phyloP scores from a whole-genome alignment of 1,140 invertebrate genomes.

The Cataglyphis hispanica region DNA sequence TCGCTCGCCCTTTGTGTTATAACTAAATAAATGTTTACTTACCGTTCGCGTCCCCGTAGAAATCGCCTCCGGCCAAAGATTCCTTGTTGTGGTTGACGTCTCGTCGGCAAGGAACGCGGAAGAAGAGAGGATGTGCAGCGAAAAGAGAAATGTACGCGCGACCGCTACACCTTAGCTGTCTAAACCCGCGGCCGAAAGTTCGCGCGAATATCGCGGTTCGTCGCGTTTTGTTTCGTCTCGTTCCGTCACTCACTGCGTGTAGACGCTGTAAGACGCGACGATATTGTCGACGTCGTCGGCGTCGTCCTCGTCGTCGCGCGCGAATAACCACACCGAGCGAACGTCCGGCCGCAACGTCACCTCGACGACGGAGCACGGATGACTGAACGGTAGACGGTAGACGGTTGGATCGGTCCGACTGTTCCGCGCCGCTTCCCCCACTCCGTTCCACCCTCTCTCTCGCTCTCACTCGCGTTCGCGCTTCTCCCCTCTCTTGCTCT shows the following conservation, averaged over 20 bases:
- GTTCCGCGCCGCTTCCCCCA: slow-evolving; percentile 5
- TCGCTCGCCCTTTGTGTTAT: background rate
- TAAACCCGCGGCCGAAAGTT: background rate
- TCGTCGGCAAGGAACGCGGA: slow-evolving; percentile 62
- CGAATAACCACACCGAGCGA: slow-evolving; percentile 66
- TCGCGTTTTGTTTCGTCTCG: slow-evolving; percentile 34
- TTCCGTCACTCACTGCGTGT: slow-evolving; percentile 26
- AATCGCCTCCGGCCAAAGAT: background rate
- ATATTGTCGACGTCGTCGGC: slow-evolving; percentile 48
- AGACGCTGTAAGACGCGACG: slow-evolving; percentile 37
- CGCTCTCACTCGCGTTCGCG: background rate
- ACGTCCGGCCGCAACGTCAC: slow-evolving; percentile 64
- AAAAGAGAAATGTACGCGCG: background rate
- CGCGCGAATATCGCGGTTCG: background rate
- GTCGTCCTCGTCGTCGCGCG: slow-evolving; percentile 51
- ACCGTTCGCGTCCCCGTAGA: slow-evolving; percentile 18
- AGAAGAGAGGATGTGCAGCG: slow-evolving; percentile 46
- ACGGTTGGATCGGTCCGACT: slow-evolving; percentile 29
- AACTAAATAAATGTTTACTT: slow-evolving; percentile 58
- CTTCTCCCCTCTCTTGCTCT: slow-evolving; percentile 1
- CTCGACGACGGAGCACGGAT: slow-evolving; percentile 73
- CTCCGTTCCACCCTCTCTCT: background rate
- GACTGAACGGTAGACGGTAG: slow-evolving; percentile 70
- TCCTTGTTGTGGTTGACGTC: background rate
- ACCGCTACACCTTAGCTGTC: slow-evolving; percentile 46